Conservation (phyloP, 2,113 vertebrate species). For the Emberiza fucata region DNA sequence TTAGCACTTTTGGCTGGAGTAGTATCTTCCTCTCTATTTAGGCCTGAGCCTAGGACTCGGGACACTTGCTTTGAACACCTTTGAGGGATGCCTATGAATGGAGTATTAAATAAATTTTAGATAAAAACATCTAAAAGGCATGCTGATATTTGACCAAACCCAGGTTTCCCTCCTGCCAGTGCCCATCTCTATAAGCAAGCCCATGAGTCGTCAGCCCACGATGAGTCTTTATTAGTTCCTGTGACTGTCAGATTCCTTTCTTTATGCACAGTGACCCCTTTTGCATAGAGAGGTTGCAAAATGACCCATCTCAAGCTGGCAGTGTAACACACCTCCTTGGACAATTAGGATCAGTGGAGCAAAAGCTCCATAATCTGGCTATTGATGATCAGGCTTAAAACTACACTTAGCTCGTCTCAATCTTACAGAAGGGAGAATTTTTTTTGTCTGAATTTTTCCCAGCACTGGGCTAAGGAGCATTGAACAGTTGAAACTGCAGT, state of each 20-base stretch:
- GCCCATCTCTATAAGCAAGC: neutral
- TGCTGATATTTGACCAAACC: neutral
- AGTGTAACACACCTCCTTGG: neutral
- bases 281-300: neutral
- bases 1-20: neutral
- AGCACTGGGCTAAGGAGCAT: neutral
- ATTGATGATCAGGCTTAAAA: neutral
- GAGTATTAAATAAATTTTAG: neutral
- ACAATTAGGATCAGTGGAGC: neutral
- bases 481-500: neutral
- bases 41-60: neutral
- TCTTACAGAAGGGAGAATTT: neutral
- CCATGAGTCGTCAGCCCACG: neutral
- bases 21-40: neutral
- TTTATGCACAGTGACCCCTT: neutral
- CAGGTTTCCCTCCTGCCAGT: neutral
- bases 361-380: neutral
- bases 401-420: neutral
- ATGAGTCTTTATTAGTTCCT: neutral
- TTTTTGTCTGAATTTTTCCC: neutral
- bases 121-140: neutral
- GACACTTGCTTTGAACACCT: neutral
- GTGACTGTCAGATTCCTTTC: neutral
- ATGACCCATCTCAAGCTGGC: neutral
- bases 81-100: neutral